These are phyloP conservation scores for Azorinus chamasolen DNA, from an alignment of 2,888 invertebrate genomes.

Conservation along the genomic window DNA sequence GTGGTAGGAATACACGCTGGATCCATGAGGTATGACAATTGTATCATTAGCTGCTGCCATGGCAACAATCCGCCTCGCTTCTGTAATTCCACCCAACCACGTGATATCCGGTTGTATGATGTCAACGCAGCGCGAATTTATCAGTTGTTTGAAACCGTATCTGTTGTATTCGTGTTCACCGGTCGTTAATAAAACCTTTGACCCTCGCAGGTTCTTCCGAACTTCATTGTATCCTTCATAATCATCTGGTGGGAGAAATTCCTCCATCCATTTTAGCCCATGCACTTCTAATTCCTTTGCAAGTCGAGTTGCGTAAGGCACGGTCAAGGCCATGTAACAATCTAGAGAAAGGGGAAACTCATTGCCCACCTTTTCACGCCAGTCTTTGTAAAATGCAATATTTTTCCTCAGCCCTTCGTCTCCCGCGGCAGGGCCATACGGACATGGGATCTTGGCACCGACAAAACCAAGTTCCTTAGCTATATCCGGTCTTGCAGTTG, in stretches of 20 bases:
- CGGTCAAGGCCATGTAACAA: conserved; percentile 84
- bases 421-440: conserved; percentile 82
- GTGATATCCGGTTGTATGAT: conserved; percentile 85
- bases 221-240: conserved; percentile 81
- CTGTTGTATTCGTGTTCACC: conserved; percentile 85
- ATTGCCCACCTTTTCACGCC: conserved; percentile 82
- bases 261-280: conserved; percentile 84
- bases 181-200: conserved; percentile 80
- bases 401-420: conserved; percentile 82
- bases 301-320: conserved; percentile 80
- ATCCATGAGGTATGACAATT: conserved; percentile 83
- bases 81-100: conserved; percentile 85
- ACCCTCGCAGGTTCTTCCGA: conserved; percentile 75
- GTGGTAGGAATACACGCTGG: conserved; percentile 84
- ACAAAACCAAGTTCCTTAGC: conserved; percentile 83
- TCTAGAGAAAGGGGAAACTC: conserved; percentile 84
- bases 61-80: conserved; percentile 82
- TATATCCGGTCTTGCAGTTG: conserved; percentile 82
- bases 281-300: conserved; percentile 79
- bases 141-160: conserved; percentile 81
- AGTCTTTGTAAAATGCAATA: conserved; percentile 77
- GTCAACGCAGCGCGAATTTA: conserved; percentile 81
- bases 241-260: conserved; percentile 83
- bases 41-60: conserved; percentile 83
- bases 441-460: conserved; percentile 82